A percentile compares a stretch with the other conserved stretches of the same genome.
These are phyloP conservation scores for Bubo bubo DNA, from an alignment of 2,113 vertebrate genomes.

Conservation along the genomic window DNA sequence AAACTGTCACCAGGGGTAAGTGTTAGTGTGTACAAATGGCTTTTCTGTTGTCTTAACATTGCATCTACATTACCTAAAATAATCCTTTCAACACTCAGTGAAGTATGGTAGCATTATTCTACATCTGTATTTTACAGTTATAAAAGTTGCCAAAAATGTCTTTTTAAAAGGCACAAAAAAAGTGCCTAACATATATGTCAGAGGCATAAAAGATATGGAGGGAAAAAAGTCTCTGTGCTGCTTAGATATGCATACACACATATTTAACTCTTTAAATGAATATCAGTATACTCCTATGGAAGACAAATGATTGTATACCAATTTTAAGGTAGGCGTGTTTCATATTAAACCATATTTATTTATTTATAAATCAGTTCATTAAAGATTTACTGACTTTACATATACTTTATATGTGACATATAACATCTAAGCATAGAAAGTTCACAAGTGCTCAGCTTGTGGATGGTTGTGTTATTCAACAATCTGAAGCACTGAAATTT, in stretches of 20 bases:
- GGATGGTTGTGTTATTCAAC: neutral
- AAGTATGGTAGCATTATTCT: neutral
- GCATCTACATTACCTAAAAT: neutral
- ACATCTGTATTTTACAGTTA: neutral
- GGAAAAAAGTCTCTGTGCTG: neutral
- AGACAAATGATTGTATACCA: neutral
- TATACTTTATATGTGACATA: neutral
- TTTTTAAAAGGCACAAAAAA: neutral
- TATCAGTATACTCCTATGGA: neutral
- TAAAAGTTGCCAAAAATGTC: neutral
- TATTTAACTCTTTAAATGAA: neutral
- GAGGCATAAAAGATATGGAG: neutral
- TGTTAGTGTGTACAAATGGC: neutral
- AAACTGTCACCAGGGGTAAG: neutral
- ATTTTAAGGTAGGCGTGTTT: neutral
- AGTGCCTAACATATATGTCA: neutral
- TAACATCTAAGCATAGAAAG: neutral
- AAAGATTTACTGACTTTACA: neutral
- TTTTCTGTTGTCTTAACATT: neutral
- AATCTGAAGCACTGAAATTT: neutral
- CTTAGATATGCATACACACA: neutral
- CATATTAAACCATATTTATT: neutral
- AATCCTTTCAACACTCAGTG: neutral
- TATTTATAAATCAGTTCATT: neutral
- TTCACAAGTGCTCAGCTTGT: neutral